A percentile compares a stretch with the other conserved stretches of the same genome.
Conservation (phyloP, 1,140 invertebrate species). For the Leptopilina clavipes region DNA sequence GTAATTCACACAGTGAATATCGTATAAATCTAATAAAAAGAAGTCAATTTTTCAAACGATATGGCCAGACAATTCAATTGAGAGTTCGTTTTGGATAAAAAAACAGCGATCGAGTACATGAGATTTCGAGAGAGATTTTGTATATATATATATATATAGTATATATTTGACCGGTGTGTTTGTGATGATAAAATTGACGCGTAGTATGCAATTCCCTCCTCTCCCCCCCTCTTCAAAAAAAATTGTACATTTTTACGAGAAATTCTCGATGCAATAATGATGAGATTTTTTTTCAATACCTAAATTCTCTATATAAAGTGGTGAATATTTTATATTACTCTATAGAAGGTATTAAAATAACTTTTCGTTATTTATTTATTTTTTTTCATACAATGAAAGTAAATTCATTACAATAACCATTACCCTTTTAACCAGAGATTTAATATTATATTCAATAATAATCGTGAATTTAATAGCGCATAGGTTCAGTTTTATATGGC, state of each 20-base stretch:
- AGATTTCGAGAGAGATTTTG: neutral
- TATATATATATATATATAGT: too few species aligned
- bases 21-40: neutral
- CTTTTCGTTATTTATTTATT: neutral
- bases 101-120: neutral
- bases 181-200: constrained; percentile 13
- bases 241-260: neutral
- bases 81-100: neutral
- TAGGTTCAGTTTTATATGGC: too few species aligned
- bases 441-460: constrained; percentile 25
- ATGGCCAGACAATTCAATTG: neutral
- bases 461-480: constrained; percentile 5
- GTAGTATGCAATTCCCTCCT: neutral
- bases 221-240: too few species aligned
- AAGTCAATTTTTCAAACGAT: constrained; percentile 6
- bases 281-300: neutral
- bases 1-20: constrained; percentile 3
- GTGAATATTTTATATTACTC: constrained; percentile 1
- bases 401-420: neutral
- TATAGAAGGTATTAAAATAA: neutral
- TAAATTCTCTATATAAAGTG: neutral
- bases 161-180: neutral
- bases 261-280: constrained; percentile 13
- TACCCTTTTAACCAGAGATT: neutral
- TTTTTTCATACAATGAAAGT: neutral